Evolutionary conservation across 35 echinoderm and acorn worm species (phyloP).

Genomic region (Ophioderma brevispina): DNA sequence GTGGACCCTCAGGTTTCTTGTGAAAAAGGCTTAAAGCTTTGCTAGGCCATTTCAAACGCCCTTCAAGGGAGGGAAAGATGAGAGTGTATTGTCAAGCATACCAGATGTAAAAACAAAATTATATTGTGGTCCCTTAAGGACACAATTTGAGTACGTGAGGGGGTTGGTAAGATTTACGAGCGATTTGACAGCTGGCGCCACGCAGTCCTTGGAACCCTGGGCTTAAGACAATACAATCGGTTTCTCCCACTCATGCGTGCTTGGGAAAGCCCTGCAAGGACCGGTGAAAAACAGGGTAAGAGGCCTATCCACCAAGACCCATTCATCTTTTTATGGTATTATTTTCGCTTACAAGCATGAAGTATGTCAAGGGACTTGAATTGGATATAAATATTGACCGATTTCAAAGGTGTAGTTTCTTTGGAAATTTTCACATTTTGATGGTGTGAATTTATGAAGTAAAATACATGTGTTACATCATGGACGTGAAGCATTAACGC

Average conservation of each 20-base stretch:
- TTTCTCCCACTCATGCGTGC: neutral
- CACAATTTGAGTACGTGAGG: neutral
- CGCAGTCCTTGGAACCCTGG: neutral
- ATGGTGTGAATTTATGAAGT: neutral
- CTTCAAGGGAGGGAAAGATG: neutral
- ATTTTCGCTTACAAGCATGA: neutral
- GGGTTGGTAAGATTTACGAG: neutral
- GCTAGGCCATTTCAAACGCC: neutral
- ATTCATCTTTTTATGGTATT: neutral
- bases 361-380: neutral
- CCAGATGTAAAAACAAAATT: neutral
- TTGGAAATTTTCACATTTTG: neutral
- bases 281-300: neutral
- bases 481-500: neutral
- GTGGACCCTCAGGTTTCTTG: conserved; percentile 1
- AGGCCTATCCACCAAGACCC: neutral
- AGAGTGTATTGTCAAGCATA: neutral
- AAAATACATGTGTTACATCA: neutral
- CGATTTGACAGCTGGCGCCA: conserved; percentile 3
- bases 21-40: neutral
- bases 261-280: neutral
- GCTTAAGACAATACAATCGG: neutral
- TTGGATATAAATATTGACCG: neutral
- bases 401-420: neutral
- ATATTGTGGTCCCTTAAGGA: neutral